phyloP scores from a whole-genome alignment of 2,797 vertebrate species.

The Nyctalus aviator region DNA sequence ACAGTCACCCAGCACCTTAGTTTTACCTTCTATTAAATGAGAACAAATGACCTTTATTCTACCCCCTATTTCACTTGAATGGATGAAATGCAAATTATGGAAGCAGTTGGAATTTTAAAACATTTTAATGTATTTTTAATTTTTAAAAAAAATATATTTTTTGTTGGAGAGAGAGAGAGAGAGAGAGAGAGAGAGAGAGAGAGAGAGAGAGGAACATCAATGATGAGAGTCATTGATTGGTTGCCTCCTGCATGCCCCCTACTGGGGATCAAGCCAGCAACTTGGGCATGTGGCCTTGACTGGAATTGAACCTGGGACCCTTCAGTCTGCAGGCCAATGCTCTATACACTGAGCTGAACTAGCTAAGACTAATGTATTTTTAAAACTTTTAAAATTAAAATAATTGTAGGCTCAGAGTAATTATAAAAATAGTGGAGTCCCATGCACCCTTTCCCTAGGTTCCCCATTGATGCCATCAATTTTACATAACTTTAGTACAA shows the following conservation, averaged over 20 bases:
- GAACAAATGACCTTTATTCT: neutral
- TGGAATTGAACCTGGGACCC: no score
- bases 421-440: neutral
- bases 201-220: no score
- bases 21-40: neutral
- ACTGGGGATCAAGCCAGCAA: no score
- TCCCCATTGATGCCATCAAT: neutral
- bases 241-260: no score
- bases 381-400: neutral
- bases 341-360: no score
- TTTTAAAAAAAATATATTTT: neutral
- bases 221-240: no score
- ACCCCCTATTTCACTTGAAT: neutral
- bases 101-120: neutral
- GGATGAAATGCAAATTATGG: neutral
- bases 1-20: no score
- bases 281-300: no score
- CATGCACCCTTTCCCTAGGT: fast-evolving
- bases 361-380: neutral
- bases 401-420: neutral
- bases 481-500: neutral
- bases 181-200: no score
- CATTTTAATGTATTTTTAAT: neutral
- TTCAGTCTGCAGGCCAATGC: no score
- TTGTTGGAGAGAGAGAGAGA: no score